Percentiles rank a stretch among this genome's conserved stretches.
These are phyloP conservation scores for Drosophila eohydei DNA, from an alignment of 2,888 invertebrate species.

Conservation along the genomic window DNA sequence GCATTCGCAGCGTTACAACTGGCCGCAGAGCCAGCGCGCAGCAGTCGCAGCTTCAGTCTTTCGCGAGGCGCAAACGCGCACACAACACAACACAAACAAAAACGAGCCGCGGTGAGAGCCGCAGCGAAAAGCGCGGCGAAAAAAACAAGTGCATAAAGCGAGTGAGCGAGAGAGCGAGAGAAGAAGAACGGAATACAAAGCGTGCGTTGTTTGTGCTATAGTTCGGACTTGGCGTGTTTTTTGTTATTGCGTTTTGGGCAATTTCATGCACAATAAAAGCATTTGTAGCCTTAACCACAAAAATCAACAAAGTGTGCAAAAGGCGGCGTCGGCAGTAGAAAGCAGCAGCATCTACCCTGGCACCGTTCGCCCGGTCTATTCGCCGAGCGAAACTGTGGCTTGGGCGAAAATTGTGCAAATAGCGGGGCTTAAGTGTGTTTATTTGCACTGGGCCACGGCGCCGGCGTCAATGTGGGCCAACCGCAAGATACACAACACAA, in stretches of 20 bases:
- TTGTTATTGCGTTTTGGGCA: constrained; percentile 23
- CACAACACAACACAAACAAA: constrained; percentile 52
- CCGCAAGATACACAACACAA: constrained; percentile 26
- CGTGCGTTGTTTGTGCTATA: constrained; percentile 22
- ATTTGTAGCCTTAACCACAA: constrained; percentile 54
- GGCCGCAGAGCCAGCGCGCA: constrained; percentile 38
- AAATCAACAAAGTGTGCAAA: constrained; percentile 72
- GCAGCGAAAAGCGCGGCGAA: constrained; percentile 24
- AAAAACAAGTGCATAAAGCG: constrained; percentile 33
- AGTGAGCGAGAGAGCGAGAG: constrained; percentile 7
- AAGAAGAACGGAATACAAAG: constrained; percentile 16
- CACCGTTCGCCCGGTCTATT: not conserved
- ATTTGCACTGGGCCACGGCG: constrained; percentile 47
- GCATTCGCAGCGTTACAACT: constrained; percentile 41
- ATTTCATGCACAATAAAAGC: constrained; percentile 62
- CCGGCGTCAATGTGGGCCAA: constrained; percentile 51
- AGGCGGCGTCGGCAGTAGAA: constrained; percentile 51
- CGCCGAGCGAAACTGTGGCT: constrained; percentile 8
- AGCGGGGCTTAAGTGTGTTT: constrained; percentile 46
- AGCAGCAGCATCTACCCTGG: constrained; percentile 28
- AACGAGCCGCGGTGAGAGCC: constrained; percentile 30
- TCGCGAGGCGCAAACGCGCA: constrained; percentile 66
- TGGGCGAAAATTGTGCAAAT: constrained; percentile 42
- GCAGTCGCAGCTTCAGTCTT: constrained; percentile 46
- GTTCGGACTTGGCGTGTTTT: constrained; percentile 10